Percentiles rank a stretch among this genome's conserved stretches.
Evolutionary conservation across 2,113 vertebrate species (phyloP).

Genomic region (Hipposideros armiger): DNA sequence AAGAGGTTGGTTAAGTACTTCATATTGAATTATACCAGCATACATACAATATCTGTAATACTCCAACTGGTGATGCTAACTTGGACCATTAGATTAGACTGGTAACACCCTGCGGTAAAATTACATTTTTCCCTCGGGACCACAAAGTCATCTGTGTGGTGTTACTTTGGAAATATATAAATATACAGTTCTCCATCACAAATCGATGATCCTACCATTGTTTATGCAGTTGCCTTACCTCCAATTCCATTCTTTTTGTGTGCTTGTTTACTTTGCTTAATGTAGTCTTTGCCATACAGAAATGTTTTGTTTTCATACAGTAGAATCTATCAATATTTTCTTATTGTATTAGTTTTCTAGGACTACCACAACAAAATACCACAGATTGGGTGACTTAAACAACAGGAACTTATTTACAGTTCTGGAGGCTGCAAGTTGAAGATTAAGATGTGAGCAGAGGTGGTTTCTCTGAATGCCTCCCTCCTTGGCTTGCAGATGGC

Average conservation of each 20-base stretch:
- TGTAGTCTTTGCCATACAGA: background rate
- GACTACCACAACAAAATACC: background rate
- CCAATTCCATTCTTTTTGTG: background rate
- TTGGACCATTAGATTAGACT: background rate
- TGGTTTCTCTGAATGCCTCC: background rate
- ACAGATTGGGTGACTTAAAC: background rate
- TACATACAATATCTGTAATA: background rate
- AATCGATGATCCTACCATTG: background rate
- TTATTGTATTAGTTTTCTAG: background rate
- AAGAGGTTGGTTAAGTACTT: background rate
- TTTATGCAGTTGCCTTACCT: background rate
- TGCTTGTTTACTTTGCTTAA: slow-evolving; percentile 7
- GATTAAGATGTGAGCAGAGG: background rate
- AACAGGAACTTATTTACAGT: background rate
- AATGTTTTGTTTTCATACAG: background rate
- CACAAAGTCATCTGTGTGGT: background rate
- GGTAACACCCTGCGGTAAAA: background rate
- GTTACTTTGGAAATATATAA: background rate
- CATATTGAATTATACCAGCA: background rate
- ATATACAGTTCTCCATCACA: background rate
- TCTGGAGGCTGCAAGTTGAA: background rate
- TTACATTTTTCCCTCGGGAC: background rate
- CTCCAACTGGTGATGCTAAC: background rate
- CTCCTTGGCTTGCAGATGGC: background rate
- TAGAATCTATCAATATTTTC: background rate